These are phyloP conservation scores for Mobula hypostoma DNA, from an alignment of 2,113 vertebrate species.

Conservation along the genomic window DNA sequence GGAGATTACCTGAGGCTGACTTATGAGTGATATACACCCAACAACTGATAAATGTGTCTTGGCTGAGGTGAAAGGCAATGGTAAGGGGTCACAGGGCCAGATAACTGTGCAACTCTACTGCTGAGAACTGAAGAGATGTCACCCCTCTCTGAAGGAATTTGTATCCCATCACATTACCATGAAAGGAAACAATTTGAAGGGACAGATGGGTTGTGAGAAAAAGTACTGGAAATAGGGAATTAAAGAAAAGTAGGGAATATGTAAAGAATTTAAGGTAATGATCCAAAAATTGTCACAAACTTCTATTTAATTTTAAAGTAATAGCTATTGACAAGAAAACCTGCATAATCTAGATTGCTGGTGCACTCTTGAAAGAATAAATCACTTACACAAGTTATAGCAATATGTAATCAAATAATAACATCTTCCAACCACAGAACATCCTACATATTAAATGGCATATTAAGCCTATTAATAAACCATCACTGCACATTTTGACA, in stretches of 20 bases:
- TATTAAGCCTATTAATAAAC: neutral
- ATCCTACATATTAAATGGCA: neutral
- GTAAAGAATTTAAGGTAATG: neutral
- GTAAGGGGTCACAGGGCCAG: neutral
- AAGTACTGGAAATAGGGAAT: neutral
- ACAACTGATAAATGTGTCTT: conserved; percentile 4
- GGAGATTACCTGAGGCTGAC: neutral
- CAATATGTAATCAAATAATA: neutral
- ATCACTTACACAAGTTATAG: neutral
- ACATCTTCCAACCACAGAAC: neutral
- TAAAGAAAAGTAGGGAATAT: neutral
- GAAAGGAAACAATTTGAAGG: neutral
- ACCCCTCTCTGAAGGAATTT: neutral
- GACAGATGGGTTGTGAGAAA: neutral
- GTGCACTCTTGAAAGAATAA: neutral
- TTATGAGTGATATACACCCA: neutral
- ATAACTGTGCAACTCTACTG: neutral
- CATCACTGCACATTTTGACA: neutral
- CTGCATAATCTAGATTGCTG: neutral
- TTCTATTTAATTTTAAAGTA: neutral
- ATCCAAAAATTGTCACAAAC: neutral
- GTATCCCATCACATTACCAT: neutral
- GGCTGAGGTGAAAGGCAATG: neutral
- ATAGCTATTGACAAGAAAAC: neutral
- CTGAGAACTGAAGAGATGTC: neutral